Evolutionary conservation across 2,797 vertebrate species (phyloP).

Genomic region (Bovichtus diacanthus): DNA sequence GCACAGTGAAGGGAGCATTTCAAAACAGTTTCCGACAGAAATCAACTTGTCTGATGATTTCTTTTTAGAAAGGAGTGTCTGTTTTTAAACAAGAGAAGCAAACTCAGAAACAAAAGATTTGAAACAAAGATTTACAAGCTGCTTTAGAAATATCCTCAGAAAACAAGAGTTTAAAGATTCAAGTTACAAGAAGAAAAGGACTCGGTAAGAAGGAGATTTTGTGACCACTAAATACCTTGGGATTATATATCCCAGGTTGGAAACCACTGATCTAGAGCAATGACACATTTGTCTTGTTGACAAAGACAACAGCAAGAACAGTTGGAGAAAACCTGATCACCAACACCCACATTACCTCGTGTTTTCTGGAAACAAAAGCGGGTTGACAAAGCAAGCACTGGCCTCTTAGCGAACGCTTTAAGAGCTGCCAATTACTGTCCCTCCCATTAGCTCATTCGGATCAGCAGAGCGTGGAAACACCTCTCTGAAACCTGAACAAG

Average conservation of each 20-base stretch:
- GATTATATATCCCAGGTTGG: neutral
- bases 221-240: neutral
- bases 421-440: constrained; percentile 42
- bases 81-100: neutral
- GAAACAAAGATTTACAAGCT: neutral
- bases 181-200: neutral
- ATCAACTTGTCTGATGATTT: neutral
- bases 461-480: constrained; percentile 30
- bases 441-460: constrained; percentile 38
- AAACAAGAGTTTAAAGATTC: neutral
- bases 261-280: neutral
- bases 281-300: constrained; percentile 33
- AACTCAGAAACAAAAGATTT: neutral
- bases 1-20: neutral
- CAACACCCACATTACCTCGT: constrained; percentile 52
- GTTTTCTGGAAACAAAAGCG: constrained; percentile 56
- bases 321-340: constrained; percentile 34
- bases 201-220: neutral
- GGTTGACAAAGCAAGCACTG: constrained; percentile 35
- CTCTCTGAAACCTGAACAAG: constrained; percentile 25
- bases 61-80: neutral
- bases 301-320: constrained; percentile 17
- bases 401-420: neutral
- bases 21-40: neutral
- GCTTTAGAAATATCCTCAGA: neutral